Percentiles rank a stretch among this genome's conserved stretches.
phyloP scores from a whole-genome alignment of 2,888 invertebrate genomes.

The Drosophila lutescens region DNA sequence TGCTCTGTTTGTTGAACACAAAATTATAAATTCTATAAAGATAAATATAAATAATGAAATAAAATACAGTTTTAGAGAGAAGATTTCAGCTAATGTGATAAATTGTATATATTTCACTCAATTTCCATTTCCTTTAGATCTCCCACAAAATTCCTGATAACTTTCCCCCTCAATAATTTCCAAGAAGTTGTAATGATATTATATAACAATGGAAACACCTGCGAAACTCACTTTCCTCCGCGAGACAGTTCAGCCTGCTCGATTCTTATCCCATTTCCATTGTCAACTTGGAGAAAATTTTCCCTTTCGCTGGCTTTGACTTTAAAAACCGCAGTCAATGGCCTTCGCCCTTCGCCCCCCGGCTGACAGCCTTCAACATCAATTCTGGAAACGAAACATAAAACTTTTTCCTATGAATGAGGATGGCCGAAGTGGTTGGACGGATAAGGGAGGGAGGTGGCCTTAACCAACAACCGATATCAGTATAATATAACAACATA shows the following conservation, averaged over 20 bases:
- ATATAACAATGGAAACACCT: constrained; percentile 38
- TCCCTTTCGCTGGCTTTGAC: constrained; percentile 14
- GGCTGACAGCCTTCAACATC: constrained; percentile 34
- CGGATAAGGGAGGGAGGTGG: neutral
- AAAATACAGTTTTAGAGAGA: neutral
- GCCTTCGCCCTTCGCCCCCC: constrained; percentile 1
- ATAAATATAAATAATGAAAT: neutral
- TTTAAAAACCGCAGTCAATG: constrained; percentile 39
- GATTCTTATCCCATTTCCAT: constrained; percentile 29
- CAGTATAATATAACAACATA: constrained; percentile 52
- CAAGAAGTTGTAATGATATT: constrained; percentile 35
- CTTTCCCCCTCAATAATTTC: constrained; percentile 18
- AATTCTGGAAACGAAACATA: constrained; percentile 41
- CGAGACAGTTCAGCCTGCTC: constrained; percentile 1
- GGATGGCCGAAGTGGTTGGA: constrained; percentile 5
- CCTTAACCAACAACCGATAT: constrained; percentile 50
- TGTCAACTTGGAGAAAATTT: constrained; percentile 15
- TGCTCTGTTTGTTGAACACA: neutral
- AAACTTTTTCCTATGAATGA: constrained; percentile 41
- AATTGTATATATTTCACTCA: constrained; percentile 8
- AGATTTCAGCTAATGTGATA: constrained; percentile 1
- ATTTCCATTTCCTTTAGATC: neutral
- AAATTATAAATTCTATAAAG: neutral
- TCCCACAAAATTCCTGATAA: neutral
- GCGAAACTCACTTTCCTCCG: constrained; percentile 19